Base-by-base conservation (phyloP, 2,113 vertebrate genomes). In the Callaeas wilsoni region DNA sequence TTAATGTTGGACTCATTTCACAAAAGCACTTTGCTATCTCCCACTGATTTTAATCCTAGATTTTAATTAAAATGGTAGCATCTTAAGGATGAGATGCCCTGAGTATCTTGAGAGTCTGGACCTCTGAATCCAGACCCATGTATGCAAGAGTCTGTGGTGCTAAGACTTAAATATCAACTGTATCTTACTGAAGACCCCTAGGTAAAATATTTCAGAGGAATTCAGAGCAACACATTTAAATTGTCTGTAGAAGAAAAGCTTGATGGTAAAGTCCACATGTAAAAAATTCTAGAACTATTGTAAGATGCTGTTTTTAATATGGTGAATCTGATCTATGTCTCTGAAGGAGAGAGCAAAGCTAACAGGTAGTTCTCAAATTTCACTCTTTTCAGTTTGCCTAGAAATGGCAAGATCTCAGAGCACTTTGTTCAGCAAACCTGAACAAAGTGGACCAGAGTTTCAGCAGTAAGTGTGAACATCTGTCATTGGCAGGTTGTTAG, bases 371-470 rank as follows among this genome's bases (percentile, higher is more conserved):
- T 93, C 27, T 80, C 63, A 62, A 30, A 60, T 83, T 81, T 84
- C 64, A 47, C 15, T 86, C 71, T 80, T 85, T 62, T 68, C 35
- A 46, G 10, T 75, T 93, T 93, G 79, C 76, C 57, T 94, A 82
- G 60, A 95, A 93, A 94, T 95, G 88, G 94, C 90, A 89, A 75
- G 44, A 12, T 94, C 53, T 68, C 85, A 87, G 83, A 89, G 84
- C 83, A 84, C 88, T 96, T 90, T 96, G 96, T 96, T 95, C 92
- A 89, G 76, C 86, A 95, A 82, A 90, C 65, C 69, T 96, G 90
- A 90, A 89, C 92, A 96, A 90, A 93, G 88, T 84, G 86, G 80
- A 71, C 74, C 57, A 86, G 87, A 65, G 57, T 89, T 95, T 86
- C 64, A 92, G 44, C 87, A 57, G 21, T 59, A 62, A 95, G 55